Percentiles rank a stretch among this genome's conserved stretches.
These are phyloP conservation scores for Heteromormyrus szaboi DNA, from an alignment of 2,797 vertebrate species.

Conservation along the genomic window DNA sequence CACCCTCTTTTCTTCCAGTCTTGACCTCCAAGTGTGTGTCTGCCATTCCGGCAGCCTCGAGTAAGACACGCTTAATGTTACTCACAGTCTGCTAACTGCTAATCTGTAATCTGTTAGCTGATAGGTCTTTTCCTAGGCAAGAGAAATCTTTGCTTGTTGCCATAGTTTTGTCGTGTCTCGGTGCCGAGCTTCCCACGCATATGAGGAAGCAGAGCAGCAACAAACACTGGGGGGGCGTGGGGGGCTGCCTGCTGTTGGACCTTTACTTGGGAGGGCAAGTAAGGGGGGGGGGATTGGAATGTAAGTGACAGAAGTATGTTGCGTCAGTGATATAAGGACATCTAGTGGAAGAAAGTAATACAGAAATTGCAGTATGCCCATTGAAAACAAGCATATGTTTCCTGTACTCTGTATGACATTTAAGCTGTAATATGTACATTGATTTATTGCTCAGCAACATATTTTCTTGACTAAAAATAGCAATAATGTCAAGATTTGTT, in stretches of 20 bases:
- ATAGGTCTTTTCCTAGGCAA: neutral
- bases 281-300: neutral
- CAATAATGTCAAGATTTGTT: neutral
- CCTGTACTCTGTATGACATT: neutral
- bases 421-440: neutral
- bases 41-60: neutral
- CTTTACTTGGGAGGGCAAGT: neutral
- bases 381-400: neutral
- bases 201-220: neutral
- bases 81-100: neutral
- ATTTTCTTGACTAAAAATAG: neutral
- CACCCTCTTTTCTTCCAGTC: neutral
- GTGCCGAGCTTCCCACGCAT: neutral
- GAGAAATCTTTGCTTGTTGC: neutral
- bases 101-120: neutral
- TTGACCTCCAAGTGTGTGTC: neutral
- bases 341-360: slow-evolving; percentile 29
- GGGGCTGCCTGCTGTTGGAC: neutral
- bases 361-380: neutral
- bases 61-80: neutral
- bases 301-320: neutral
- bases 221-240: neutral
- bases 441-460: neutral
- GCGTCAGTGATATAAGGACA: slow-evolving; percentile 26
- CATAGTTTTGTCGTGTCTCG: neutral